Evolutionary conservation across 2,888 invertebrate genomes (phyloP), one percentile per base, ranked within the genome.

Genomic region (Gymnoscelis rufifasciata): DNA sequence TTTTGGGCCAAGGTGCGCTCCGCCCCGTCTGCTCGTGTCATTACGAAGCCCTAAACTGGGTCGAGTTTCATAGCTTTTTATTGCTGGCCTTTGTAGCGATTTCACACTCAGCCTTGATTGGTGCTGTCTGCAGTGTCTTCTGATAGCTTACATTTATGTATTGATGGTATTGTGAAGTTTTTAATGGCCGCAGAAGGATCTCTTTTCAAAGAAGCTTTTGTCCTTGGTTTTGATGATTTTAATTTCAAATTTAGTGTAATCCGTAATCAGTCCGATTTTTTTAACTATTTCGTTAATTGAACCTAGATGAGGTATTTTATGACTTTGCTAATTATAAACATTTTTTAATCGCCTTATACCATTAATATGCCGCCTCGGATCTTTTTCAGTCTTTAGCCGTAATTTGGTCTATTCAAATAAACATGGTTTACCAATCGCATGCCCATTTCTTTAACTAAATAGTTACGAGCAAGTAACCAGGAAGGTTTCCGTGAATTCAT

Each of bases 11-110:
- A 75, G 74, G 74, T 46, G 28, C 29, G 50, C 68, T 61, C 71
- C 75, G 66, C 73, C 76, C 69, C 30, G 78, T 74, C 77, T 73
- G 61, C 66, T 48, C 62, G 49, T 47, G 57, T 61, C 63, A 66
- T 69, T 65, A 66, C 62, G 62, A 62, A 49, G 55, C 64, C 68
- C 64, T 64, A 59, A 77, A 65, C 61, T 72, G 64, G 75, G 76
- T 73, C 74, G 36, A 53, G 56, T 45, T 52, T 41, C 36, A 54
- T 51, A 37, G 30, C 37, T 38, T 40, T 47, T 47, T 43, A 44
- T 48, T 47, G 41, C 40, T 38, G 24, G 36, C 23, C 24, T 29
- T 37, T 30, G 36, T 31, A 29, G 29, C 29, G 29, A 36, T 37
- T 43, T 37, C 11, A 33, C 33, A 41, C 41, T 41, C n/a, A 13